These are phyloP conservation scores for Osmerus mordax DNA, from an alignment of 2,113 vertebrate genomes.

Conservation along the genomic window DNA sequence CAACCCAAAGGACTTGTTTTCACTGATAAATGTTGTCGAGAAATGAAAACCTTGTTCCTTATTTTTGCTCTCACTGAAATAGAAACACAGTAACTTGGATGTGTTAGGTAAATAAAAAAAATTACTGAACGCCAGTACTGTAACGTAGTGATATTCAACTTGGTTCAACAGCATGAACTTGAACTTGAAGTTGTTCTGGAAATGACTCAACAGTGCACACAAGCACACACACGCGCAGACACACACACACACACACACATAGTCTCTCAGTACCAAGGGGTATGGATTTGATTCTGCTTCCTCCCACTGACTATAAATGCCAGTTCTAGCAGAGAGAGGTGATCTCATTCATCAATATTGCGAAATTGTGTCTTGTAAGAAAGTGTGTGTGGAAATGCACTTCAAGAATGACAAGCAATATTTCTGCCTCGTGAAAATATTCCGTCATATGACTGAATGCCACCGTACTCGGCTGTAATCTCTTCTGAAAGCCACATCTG, in stretches of 20 bases:
- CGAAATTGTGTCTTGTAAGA: not conserved
- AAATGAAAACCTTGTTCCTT: too few relatives aligned
- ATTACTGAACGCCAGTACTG: too few relatives aligned
- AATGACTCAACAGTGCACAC: not conserved
- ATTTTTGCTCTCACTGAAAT: too few relatives aligned
- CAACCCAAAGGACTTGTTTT: too few relatives aligned
- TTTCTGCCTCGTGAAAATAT: not conserved
- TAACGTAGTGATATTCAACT: too few relatives aligned
- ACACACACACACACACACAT: not conserved
- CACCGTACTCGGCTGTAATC: not conserved
- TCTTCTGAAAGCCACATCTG: slow-evolving; percentile 3
- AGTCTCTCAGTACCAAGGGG: not conserved
- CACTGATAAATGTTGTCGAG: too few relatives aligned
- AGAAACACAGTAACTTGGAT: too few relatives aligned
- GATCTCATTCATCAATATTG: not conserved
- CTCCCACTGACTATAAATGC: not conserved
- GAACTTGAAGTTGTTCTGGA: too few relatives aligned
- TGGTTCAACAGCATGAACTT: too few relatives aligned
- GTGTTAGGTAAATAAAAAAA: too few relatives aligned
- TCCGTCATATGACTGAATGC: not conserved
- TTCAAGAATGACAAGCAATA: not conserved
- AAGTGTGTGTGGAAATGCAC: not conserved
- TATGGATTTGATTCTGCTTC: not conserved
- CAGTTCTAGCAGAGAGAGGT: not conserved
- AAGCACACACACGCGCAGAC: not conserved